A percentile compares a stretch with the other conserved stretches of the same genome.
phyloP scores from a whole-genome alignment of 2,113 vertebrate species.

The Callionymus lyra region DNA sequence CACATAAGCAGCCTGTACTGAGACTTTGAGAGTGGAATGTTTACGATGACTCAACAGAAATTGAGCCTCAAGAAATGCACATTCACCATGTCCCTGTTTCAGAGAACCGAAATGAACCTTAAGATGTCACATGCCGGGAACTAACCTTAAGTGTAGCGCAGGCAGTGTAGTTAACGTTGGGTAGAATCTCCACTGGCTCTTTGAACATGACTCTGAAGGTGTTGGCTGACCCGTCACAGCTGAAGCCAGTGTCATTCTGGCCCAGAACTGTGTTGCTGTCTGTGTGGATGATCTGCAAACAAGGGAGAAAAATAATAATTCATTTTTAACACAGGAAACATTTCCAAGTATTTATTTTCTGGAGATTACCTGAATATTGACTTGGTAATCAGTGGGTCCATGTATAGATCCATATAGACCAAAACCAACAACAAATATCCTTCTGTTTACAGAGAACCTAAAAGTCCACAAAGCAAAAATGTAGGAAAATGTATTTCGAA shows the following conservation, averaged over 20 bases:
- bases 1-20: no score
- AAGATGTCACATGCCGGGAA: not conserved
- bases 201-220: conserved; percentile 99
- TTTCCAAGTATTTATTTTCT: not conserved
- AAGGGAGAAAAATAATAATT: not conserved
- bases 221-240: conserved; percentile 88
- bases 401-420: conserved; percentile 93
- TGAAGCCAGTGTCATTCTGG: conserved; percentile 96
- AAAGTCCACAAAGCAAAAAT: not conserved
- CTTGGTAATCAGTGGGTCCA: conserved; percentile 92
- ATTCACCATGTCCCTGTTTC: no score
- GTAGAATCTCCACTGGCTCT: conserved; percentile 90
- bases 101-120: no score
- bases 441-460: conserved; percentile 85
- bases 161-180: conserved; percentile 93
- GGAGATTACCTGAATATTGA: conserved; percentile 84
- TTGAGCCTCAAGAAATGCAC: no score
- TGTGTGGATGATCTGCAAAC: conserved; percentile 86
- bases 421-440: conserved; percentile 93
- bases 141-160: conserved; percentile 91
- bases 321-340: not conserved
- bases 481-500: no score
- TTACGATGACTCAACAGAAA: no score
- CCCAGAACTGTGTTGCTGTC: conserved; percentile 95
- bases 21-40: no score